Evolutionary conservation across 2,797 vertebrate species (phyloP).

Genomic region (Malurus leucopterus): DNA sequence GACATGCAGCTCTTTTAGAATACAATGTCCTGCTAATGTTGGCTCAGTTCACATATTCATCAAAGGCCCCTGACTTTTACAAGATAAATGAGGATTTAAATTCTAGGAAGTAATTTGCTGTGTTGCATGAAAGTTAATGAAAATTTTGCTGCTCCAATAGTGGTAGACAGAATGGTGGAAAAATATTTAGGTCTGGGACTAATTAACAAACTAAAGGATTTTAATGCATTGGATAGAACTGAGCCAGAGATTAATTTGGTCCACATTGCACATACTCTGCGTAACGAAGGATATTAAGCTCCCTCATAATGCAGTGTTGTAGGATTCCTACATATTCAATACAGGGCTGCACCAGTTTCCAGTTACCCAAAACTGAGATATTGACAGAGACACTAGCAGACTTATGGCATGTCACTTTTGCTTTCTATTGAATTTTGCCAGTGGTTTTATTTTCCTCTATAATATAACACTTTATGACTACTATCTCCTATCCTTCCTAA

Average conservation of each 20-base stretch:
- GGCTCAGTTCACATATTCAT: background rate
- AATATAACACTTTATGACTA: background rate
- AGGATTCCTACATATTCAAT: background rate
- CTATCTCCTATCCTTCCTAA: background rate
- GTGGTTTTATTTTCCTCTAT: background rate
- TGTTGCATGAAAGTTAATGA: slow-evolving; percentile 44
- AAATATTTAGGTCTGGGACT: slow-evolving; percentile 36
- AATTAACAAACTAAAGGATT: slow-evolving; percentile 45
- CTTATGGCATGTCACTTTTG: background rate
- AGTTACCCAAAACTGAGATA: background rate
- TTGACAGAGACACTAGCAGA: background rate
- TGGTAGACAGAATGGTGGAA: slow-evolving; percentile 16
- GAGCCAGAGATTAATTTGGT: slow-evolving; percentile 16
- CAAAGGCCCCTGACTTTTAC: background rate
- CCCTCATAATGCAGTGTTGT: background rate
- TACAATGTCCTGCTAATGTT: background rate
- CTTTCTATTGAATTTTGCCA: background rate
- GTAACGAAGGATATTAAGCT: background rate
- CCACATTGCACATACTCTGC: background rate
- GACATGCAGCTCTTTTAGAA: background rate
- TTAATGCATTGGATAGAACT: slow-evolving; percentile 3
- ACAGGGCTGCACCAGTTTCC: background rate
- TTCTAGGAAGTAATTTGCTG: slow-evolving; percentile 47
- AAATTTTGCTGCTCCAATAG: slow-evolving; percentile 28
- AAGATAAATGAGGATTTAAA: slow-evolving; percentile 40